Base-by-base conservation (phyloP, 2,797 vertebrate species). In the Odontamblyopus lacepedii region DNA sequence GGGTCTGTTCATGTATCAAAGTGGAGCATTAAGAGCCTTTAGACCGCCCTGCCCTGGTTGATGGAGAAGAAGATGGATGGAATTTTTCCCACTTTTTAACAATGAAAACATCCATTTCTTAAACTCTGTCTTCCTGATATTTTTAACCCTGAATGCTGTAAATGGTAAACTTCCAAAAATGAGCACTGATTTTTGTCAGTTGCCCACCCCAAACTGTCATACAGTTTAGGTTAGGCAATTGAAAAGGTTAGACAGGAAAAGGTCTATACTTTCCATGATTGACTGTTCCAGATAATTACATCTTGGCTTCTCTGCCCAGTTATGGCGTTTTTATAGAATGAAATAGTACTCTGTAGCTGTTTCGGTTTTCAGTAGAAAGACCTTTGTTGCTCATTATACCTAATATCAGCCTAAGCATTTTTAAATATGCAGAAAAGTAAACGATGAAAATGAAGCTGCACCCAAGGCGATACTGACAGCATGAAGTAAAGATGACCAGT, bases 401-500 rank as follows among this genome's bases (percentile, higher is more conserved):
- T 78, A 71, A 56, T 56, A 56, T 75, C 1, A 69, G 27, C 0
- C 51, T 18, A 65, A 75, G 48, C 68, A 75, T 78, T 61, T 77
- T 80, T 72, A 69, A 78, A 69, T 26, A 13, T 23, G 41, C 23
- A 3, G 19, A 59, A 65, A 75, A 67, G 51, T 19, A 32, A 65
- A 62, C 23, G 26, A 70, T 26, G 23, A 23, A 57, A 11, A 63
- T 13, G 16, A 70, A 32, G 48, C 8, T 0, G 4, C 35, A 60
- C 62, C 65, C 19, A 57, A 71, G 56, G 67, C 55, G 26, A 32
- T 5, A 3, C 53, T 16, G n/a, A 12, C 19, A 2, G 51, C 62
- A 50, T 50, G 23, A 61, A 32, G 29, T 67, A 16, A 63, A 65
- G 11, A 56, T 19, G 27, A n/a, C 35, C 4, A 50, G 61, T 19